Conservation (phyloP, 1,140 invertebrate genomes). For the Harpegnathos saltator region DNA sequence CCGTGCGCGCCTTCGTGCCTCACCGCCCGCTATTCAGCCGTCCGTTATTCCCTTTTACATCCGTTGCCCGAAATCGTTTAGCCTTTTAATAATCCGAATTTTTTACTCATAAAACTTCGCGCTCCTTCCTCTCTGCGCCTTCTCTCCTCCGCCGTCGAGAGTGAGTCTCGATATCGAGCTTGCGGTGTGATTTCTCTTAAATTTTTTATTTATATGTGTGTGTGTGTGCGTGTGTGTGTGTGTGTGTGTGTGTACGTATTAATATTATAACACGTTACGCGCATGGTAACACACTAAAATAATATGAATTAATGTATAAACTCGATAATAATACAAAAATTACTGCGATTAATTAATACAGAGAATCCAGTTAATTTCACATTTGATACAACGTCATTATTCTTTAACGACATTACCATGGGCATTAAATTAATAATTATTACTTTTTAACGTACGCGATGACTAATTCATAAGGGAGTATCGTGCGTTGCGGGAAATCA, state of each 20-base stretch:
- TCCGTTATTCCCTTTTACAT: conserved; percentile 10
- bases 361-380: background rate
- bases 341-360: conserved; percentile 1
- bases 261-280: no score
- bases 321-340: conserved; percentile 15
- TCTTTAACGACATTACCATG: conserved; percentile 1
- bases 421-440: conserved; percentile 2
- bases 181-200: no score
- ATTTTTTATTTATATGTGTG: no score
- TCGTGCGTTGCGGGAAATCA: no score
- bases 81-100: background rate
- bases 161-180: no score
- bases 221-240: no score
- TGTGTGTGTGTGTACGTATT: no score
- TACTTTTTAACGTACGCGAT: conserved; percentile 21
- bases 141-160: no score
- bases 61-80: background rate
- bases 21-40: conserved; percentile 29
- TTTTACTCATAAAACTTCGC: background rate
- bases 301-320: background rate
- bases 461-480: background rate
- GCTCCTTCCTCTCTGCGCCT: no score
- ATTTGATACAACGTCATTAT: conserved; percentile 3
- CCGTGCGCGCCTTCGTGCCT: conserved; percentile 74
- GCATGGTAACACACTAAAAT: no score